A percentile compares a stretch with the other conserved stretches of the same genome.
Conservation (phyloP, 1,140 invertebrate species). For the Drosophila subpulchrella region DNA sequence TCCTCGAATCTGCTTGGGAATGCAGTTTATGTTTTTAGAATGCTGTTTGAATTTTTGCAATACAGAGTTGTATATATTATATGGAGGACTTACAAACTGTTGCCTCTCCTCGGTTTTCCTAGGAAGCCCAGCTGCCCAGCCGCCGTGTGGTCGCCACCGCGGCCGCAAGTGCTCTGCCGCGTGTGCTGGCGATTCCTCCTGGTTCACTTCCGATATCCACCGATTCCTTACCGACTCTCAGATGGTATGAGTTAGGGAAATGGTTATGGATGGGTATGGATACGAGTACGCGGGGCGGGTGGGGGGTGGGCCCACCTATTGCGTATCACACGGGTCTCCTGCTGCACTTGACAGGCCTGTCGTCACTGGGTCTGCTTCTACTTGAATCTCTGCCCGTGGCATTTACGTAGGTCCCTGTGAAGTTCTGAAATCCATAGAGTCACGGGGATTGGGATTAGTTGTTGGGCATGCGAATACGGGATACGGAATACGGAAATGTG, state of each 20-base stretch:
- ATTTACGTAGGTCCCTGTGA: constrained; percentile 22
- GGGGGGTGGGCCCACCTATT: constrained; percentile 20
- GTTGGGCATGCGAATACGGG: neutral
- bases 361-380: constrained; percentile 16
- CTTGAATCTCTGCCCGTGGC: constrained; percentile 7
- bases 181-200: neutral
- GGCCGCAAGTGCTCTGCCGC: constrained; percentile 18
- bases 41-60: neutral
- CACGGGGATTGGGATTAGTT: constrained; percentile 11
- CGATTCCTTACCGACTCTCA: neutral
- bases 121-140: constrained; percentile 25
- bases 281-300: too few relatives aligned
- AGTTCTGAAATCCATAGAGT: constrained; percentile 1
- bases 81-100: constrained; percentile 23
- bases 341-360: constrained; percentile 43
- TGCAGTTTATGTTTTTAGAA: neutral
- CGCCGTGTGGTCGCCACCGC: constrained; percentile 23
- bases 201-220: neutral
- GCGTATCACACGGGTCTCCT: constrained; percentile 31
- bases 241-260: neutral
- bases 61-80: neutral
- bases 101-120: constrained; percentile 6
- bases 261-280: too few relatives aligned
- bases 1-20: constrained; percentile 20
- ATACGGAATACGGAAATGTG: constrained; percentile 18